These are phyloP conservation scores for Drosophila nigricruria DNA, from an alignment of 2,888 invertebrate genomes.

Conservation along the genomic window DNA sequence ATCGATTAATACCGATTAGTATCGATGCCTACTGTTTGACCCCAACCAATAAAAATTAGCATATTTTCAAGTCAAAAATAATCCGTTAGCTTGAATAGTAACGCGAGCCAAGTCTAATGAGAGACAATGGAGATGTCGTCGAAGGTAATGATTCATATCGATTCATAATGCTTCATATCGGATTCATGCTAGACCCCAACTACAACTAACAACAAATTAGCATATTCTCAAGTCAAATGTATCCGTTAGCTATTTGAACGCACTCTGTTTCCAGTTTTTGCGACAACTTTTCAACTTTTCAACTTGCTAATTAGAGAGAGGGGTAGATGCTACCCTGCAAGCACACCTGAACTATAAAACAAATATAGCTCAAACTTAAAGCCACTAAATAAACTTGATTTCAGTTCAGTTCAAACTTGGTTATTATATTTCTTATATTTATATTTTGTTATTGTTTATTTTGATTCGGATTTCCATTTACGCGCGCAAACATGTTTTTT, in stretches of 20 bases:
- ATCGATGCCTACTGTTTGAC: conserved; percentile 43
- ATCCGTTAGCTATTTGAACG: conserved; percentile 19
- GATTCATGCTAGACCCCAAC: conserved; percentile 1
- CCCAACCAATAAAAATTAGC: conserved; percentile 24
- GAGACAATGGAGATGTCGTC: conserved; percentile 60
- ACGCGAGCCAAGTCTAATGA: neutral
- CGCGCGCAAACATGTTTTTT: conserved; percentile 31
- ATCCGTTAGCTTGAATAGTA: conserved; percentile 8
- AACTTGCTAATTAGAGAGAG: conserved; percentile 7
- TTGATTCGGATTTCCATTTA: conserved; percentile 3
- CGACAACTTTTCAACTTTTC: conserved; percentile 7
- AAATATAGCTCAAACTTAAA: conserved; percentile 7
- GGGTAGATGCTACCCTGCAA: neutral
- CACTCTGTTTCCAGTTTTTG: conserved; percentile 3
- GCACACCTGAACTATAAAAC: conserved; percentile 4
- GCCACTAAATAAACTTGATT: conserved; percentile 19
- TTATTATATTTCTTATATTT: neutral
- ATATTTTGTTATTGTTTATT: conserved; percentile 9
- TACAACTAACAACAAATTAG: conserved; percentile 13
- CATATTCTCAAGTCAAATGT: conserved; percentile 70
- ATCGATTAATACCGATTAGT: conserved; percentile 21
- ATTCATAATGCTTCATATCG: conserved; percentile 37
- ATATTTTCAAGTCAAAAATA: conserved; percentile 1
- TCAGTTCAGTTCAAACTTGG: neutral
- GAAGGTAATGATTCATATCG: conserved; percentile 71